Evolutionary conservation across 2,888 invertebrate species (phyloP), one percentile per base, ranked within the genome.

Genomic region (Oligia strigilis): DNA sequence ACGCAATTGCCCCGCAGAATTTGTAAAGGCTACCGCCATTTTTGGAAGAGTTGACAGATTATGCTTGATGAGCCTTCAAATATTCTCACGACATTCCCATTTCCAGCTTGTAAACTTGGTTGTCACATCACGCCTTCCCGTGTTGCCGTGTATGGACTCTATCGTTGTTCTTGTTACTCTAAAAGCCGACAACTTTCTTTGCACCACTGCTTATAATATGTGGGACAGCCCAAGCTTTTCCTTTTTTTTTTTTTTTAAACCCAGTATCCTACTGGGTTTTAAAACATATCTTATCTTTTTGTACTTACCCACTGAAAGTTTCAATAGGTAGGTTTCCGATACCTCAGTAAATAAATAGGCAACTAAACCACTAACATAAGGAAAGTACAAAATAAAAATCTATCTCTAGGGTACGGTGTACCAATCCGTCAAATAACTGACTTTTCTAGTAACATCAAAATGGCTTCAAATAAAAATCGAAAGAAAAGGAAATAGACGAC

Each of bases 401-500:
- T 14, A 23, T 29, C 6, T 23, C 23, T 58, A 52, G 13, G 17
- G 5, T 23, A 52, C 23, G 6, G 40, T 36, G n/a, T 19, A 46
- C 17, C 23, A n/a, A 77, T 64, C 6, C 23, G 36, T 77, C 46
- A 49, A 29, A 69, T 23, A 78, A 36, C 23, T 17, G n/a, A 36
- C 13, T 29, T 58, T 60, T 43, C 29, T n/a, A 23, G 19, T n/a
- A 67, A 66, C 29, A 80, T 52, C 52, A 62, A 70, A 72, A 81
- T 62, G 46, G 36, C 36, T 36, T 17, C 49, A 60, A 14, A 69
- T 40, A n/a, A 73, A 83, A 65, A 75, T 52, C 19, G 64, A 75
- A 81, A 73, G 49, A 64, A 78, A 75, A 72, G 19, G 40, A 74
- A 67, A 71, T 36, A 46, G 49, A 60, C 36, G 13, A 36, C 49